Evolutionary conservation across 2,797 vertebrate genomes (phyloP), one percentile per base, ranked within the genome.

Genomic region (Carapus acus): DNA sequence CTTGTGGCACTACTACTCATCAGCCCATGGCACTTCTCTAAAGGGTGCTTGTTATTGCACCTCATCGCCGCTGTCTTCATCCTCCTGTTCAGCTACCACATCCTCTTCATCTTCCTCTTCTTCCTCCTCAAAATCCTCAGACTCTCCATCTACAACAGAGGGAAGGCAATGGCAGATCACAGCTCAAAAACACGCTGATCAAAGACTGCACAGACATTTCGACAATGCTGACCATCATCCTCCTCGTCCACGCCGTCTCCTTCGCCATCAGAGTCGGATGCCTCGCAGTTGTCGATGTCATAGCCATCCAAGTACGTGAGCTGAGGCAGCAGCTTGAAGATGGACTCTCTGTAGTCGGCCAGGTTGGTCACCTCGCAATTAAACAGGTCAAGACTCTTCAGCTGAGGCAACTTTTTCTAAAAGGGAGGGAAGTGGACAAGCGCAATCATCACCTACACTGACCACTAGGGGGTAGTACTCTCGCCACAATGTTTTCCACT

Each of bases 351-450:
- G 83, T 94, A 95, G 78, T 93, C 90, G 2, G 87, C 89, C 68
- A 94, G 80, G 77, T 93, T 91, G 47, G 93, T 94, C 65, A 94
- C 91, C 83, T 94, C 92, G 67, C 93, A 95, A 86, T 94, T 94
- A 57, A 94, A 95, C 68, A 95, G 85, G 84, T 95, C 93, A 48
- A 95, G 88, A 67, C 91, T 94, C 82, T 92, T 94, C 78, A 95
- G 80, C 79, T 87, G 88, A 13, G 91, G 91, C 42, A 94, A 67
- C 73, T 94, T 94, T 91, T 94, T 94, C 93, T 94, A 80, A 8
- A 37, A 58, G 33, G 1, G 2, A 11, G 23, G 16, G 1, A 13
- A 1, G 33, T n/a, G n/a, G n/a, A n/a, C n/a, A 11, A 36, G n/a
- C n/a, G 34, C 34, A 36, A 36, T 36, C n/a, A 36, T 15, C 14